phyloP scores from a whole-genome alignment of 2,888 invertebrate species.

The Drosophila neonasuta region DNA sequence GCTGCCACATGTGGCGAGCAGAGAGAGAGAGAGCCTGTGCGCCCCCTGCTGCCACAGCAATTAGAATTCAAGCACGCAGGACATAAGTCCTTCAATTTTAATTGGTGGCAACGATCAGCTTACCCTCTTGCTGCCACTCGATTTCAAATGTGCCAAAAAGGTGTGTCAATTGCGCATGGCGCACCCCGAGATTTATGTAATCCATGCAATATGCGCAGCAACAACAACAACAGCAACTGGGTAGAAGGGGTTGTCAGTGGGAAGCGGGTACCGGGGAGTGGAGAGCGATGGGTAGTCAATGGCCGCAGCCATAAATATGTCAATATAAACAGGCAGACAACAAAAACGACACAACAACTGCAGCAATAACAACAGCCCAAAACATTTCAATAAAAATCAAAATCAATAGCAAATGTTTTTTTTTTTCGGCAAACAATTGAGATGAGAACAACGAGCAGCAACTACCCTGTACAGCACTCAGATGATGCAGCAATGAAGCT shows the following conservation, averaged over 20 bases:
- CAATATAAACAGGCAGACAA: slow-evolving; percentile 65
- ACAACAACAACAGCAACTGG: neutral
- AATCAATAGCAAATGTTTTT: slow-evolving; percentile 59
- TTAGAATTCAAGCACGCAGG: slow-evolving; percentile 44
- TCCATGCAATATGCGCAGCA: slow-evolving; percentile 49
- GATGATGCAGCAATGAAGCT: neutral
- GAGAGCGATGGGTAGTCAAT: slow-evolving; percentile 27
- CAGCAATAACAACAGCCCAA: slow-evolving; percentile 52
- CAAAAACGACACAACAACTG: slow-evolving; percentile 22
- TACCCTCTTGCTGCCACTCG: slow-evolving; percentile 7
- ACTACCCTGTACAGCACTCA: slow-evolving; percentile 20
- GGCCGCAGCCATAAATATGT: slow-evolving; percentile 73
- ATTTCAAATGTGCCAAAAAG: slow-evolving; percentile 62
- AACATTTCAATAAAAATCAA: slow-evolving; percentile 78
- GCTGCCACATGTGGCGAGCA: slow-evolving; percentile 41
- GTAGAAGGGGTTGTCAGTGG: neutral
- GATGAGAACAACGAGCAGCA: neutral
- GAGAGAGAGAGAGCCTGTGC: neutral
- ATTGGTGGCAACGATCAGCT: slow-evolving; percentile 32
- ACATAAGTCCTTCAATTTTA: slow-evolving; percentile 41
- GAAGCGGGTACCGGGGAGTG: neutral
- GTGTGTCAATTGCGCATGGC: slow-evolving; percentile 63
- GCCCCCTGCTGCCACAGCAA: slow-evolving; percentile 47
- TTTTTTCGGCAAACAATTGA: slow-evolving; percentile 11
- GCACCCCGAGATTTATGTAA: slow-evolving; percentile 71